Base-by-base conservation (phyloP, 2,888 invertebrate species). In the Drosophila demipolita region DNA sequence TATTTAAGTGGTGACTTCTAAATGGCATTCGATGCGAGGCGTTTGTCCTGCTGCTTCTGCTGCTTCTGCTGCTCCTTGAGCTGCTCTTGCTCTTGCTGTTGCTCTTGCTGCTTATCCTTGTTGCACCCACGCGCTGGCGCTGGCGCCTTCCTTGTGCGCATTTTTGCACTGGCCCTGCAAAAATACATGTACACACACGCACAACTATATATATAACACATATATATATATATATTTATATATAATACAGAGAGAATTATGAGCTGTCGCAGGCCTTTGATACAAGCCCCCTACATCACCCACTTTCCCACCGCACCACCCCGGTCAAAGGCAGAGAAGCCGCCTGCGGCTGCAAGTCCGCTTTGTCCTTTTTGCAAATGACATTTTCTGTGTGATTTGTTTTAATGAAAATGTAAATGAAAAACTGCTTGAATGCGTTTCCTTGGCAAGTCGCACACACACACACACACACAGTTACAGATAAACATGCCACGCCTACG, bases 321-420 rank as follows among this genome's bases (percentile, higher is more conserved):
- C 26, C 40, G n/a, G 26, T 29, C 55, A 55, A 38, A 55, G 29
- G 5, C 15, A 20, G 20, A 45, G 23, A 8, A 23, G 45, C 42
- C 66, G 84, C 84, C 87, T 66, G 83, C 77, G 84, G 87, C 72
- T 65, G 64, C 80, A 67, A 45, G 57, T 29, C 49, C 52, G 80
- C 77, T 81, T 79, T 85, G 83, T 80, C 66, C 73, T 77, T 71
- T 73, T 82, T 82, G 75, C 83, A 85, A 87, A 87, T 83, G 87
- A 83, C 86, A 87, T 85, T 86, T 86, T 83, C 85, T 80, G 85
- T 85, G 80, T 86, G 87, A 86, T 83, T 86, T 86, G 85, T 87
- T 87, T 85, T 86, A 86, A 85, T 80, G 80, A 78, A 78, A 78
- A 78, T 86, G 86, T 61, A 82, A 82, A 72, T 81, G 83, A 80